A percentile compares a stretch with the other conserved stretches of the same genome.
Conservation (phyloP, 2,888 invertebrate species). For the Thalpophila matura region DNA sequence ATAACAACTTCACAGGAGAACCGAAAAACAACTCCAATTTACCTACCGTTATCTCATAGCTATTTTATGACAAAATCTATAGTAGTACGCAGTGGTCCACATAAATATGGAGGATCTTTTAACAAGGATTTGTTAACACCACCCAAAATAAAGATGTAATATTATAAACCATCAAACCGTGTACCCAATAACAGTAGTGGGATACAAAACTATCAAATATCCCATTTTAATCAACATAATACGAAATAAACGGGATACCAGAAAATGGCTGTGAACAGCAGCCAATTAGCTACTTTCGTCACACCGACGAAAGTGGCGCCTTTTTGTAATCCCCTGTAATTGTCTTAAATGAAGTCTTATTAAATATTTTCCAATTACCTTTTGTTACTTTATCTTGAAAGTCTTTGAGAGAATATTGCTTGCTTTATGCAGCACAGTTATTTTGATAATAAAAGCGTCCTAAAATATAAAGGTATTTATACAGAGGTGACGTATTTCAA, state of each 20-base stretch:
- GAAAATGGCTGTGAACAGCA: slow-evolving; percentile 23
- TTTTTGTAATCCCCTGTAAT: slow-evolving; percentile 45
- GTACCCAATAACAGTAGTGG: too few relatives aligned
- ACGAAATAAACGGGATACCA: slow-evolving; percentile 1
- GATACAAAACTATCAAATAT: background rate
- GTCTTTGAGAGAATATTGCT: slow-evolving; percentile 4
- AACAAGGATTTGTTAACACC: too few relatives aligned
- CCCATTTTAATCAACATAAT: slow-evolving; percentile 25
- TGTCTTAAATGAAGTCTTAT: slow-evolving; percentile 45
- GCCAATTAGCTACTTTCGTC: slow-evolving; percentile 46
- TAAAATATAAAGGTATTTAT: too few relatives aligned
- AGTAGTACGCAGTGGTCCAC: too few relatives aligned
- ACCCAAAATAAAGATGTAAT: too few relatives aligned
- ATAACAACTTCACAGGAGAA: too few relatives aligned
- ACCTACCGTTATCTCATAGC: too few relatives aligned
- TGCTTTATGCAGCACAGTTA: background rate
- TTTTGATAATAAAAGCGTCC: background rate
- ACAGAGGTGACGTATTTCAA: too few relatives aligned
- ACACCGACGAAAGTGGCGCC: slow-evolving; percentile 28
- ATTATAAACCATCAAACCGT: too few relatives aligned
- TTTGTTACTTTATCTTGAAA: slow-evolving; percentile 33
- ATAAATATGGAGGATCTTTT: too few relatives aligned
- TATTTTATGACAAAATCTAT: too few relatives aligned
- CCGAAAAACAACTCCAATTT: too few relatives aligned
- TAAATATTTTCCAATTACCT: slow-evolving; percentile 54